Conservation (phyloP, 2,113 vertebrate genomes). For the Zosterops hypoxanthus region DNA sequence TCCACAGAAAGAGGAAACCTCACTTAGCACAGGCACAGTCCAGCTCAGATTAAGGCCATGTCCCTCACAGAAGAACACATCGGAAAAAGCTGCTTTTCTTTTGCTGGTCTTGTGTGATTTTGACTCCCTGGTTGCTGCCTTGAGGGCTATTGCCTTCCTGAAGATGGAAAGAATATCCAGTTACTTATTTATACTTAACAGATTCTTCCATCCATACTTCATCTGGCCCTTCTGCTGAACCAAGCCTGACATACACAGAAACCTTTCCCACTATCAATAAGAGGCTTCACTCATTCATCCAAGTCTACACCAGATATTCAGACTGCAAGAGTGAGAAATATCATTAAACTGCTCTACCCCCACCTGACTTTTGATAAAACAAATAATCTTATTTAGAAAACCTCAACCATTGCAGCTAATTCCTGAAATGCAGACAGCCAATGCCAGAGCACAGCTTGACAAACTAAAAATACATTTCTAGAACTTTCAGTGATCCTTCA, state of each 20-base stretch:
- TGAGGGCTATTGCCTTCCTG: slow-evolving; percentile 93
- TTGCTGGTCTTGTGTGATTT: slow-evolving; percentile 92
- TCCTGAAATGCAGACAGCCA: background rate
- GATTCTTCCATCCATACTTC: background rate
- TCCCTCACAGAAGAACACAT: slow-evolving; percentile 90
- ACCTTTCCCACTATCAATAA: fast-evolving
- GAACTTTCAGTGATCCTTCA: background rate
- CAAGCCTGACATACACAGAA: background rate
- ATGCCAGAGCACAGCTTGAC: background rate
- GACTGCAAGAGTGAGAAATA: background rate
- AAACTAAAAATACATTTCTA: background rate
- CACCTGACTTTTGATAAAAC: background rate
- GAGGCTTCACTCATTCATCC: background rate
- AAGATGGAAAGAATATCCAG: slow-evolving; percentile 30
- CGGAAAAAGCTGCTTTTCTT: slow-evolving; percentile 97
- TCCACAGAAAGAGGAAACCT: slow-evolving; percentile 54
- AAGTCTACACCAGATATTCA: background rate
- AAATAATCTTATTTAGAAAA: background rate
- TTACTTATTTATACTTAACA: background rate
- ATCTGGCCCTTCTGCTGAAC: too few relatives aligned
- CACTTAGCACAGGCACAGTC: slow-evolving; percentile 80
- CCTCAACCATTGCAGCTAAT: background rate
- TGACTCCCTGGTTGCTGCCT: slow-evolving; percentile 90
- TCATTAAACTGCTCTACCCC: background rate
- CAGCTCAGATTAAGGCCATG: slow-evolving; percentile 74